phyloP scores from a whole-genome alignment of 2,113 vertebrate species.

The Dicerorhinus sumatrensis region DNA sequence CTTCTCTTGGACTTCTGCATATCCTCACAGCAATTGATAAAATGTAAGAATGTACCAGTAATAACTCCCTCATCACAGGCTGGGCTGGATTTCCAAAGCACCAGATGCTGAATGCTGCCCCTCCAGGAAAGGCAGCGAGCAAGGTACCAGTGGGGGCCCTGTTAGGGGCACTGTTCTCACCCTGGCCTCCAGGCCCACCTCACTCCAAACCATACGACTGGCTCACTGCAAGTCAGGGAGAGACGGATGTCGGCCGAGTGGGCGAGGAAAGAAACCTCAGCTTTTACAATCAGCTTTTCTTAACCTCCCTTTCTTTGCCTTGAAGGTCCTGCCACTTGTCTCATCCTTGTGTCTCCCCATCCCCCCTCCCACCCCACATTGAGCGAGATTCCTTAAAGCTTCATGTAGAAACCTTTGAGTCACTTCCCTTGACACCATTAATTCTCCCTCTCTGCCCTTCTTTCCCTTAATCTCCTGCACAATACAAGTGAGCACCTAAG shows the following conservation, averaged over 20 bases:
- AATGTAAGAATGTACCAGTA: conserved; percentile 26
- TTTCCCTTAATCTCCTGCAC: background rate
- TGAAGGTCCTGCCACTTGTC: background rate
- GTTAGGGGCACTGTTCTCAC: background rate
- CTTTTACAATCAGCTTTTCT: background rate
- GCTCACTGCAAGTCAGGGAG: background rate
- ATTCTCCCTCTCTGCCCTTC: background rate
- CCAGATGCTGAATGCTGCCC: background rate
- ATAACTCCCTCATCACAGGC: conserved; percentile 28
- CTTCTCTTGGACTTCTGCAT: conserved; percentile 42
- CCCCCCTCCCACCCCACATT: background rate
- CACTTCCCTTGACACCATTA: background rate
- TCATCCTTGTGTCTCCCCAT: background rate
- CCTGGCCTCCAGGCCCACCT: background rate
- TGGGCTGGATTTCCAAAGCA: conserved; percentile 12
- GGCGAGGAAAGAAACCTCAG: background rate
- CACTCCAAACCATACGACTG: background rate
- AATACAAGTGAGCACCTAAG: background rate
- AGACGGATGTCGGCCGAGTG: background rate
- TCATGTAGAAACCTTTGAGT: background rate
- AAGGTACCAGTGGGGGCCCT: background rate
- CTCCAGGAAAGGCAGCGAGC: background rate
- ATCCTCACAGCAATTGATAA: conserved; percentile 51
- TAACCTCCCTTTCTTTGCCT: background rate
- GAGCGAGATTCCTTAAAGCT: background rate